These are phyloP conservation scores for Aphidius ervi DNA, from an alignment of 1,140 invertebrate species.

Conservation along the genomic window DNA sequence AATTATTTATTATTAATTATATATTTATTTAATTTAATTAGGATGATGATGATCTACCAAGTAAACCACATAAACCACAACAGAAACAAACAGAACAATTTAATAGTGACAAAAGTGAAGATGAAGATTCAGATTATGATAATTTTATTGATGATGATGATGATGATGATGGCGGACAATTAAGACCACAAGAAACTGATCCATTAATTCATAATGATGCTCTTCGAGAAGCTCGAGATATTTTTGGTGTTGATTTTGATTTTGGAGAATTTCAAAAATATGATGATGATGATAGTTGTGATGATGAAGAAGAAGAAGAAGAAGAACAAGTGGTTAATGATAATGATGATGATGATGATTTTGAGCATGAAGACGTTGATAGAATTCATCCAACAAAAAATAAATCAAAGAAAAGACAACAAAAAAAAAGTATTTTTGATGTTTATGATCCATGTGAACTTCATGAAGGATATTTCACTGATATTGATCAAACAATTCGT, in stretches of 20 bases:
- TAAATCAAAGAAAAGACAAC: conserved; percentile 69
- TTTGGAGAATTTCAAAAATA: conserved; percentile 91
- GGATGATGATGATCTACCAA: conserved; percentile 71
- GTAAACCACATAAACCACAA: conserved; percentile 55
- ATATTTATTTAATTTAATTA: conserved; percentile 36
- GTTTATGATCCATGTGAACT: conserved; percentile 96
- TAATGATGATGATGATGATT: conserved; percentile 74
- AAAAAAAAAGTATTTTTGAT: conserved; percentile 87
- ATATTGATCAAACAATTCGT: conserved; percentile 87
- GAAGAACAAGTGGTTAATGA: conserved; percentile 72
- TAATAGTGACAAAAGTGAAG: conserved; percentile 73
- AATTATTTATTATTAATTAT: neutral
- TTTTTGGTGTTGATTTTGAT: conserved; percentile 98
- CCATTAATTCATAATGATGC: conserved; percentile 64
- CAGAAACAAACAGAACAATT: conserved; percentile 62
- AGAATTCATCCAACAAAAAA: conserved; percentile 62
- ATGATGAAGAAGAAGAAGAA: conserved; percentile 72
- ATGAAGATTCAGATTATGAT: conserved; percentile 82
- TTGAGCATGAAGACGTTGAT: conserved; percentile 63
- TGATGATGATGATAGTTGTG: conserved; percentile 82
- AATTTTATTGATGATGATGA: conserved; percentile 98
- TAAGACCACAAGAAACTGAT: conserved; percentile 75
- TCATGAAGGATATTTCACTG: conserved; percentile 91
- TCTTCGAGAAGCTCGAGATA: conserved; percentile 96
- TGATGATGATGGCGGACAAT: conserved; percentile 82